These are phyloP conservation scores for Zaprionus davidi DNA, from an alignment of 1,140 invertebrate species.

Conservation along the genomic window DNA sequence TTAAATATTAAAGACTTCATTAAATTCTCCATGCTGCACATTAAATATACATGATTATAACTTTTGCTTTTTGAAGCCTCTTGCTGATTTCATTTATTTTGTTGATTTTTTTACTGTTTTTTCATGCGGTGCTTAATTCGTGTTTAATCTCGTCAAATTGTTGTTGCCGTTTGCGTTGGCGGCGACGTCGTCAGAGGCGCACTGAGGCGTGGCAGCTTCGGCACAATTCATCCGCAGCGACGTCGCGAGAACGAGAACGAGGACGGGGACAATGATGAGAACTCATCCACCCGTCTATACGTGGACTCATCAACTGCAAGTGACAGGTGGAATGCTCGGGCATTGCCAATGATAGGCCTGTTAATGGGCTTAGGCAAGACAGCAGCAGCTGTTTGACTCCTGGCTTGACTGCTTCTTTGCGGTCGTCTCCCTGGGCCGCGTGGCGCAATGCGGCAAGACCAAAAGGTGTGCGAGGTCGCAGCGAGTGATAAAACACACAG, in stretches of 20 bases:
- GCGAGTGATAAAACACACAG: conserved; percentile 44
- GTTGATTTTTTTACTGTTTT: conserved; percentile 46
- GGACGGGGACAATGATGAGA: conserved; percentile 4
- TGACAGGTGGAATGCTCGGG: conserved; percentile 62
- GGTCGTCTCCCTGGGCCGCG: conserved; percentile 48
- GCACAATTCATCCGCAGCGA: conserved; percentile 50
- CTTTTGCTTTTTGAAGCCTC: conserved; percentile 33
- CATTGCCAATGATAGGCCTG: conserved; percentile 68
- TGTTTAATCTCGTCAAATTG: conserved; percentile 73
- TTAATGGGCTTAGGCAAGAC: conserved; percentile 53
- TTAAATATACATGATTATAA: conserved; percentile 71
- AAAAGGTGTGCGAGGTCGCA: conserved; percentile 46
- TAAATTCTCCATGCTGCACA: conserved; percentile 54
- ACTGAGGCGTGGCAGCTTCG: conserved; percentile 56
- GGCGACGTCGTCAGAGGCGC: conserved; percentile 37
- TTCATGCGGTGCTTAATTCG: conserved; percentile 65
- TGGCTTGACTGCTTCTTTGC: conserved; percentile 27
- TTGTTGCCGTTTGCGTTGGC: conserved; percentile 18
- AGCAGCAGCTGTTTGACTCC: conserved; percentile 30
- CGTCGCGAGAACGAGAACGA: conserved; percentile 23
- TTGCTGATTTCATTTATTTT: conserved; percentile 38
- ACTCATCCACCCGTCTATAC: conserved; percentile 4
- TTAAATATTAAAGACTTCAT: conserved; percentile 67
- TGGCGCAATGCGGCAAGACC: conserved; percentile 7
- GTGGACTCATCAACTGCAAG: conserved; percentile 45